Evolutionary conservation across 2,888 invertebrate species (phyloP).

Genomic region (Laothoe populi): DNA sequence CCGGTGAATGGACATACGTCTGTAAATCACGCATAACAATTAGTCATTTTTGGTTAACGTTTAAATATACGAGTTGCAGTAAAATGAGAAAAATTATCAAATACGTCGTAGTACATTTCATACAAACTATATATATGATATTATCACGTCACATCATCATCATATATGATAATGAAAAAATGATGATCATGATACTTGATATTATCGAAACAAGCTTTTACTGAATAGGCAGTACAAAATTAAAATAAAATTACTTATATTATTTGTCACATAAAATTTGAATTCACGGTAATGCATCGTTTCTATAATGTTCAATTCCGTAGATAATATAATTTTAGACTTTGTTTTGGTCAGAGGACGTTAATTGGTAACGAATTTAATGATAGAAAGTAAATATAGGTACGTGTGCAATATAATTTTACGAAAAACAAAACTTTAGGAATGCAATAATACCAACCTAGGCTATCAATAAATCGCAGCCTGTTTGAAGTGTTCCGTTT

Average conservation of each 20-base stretch:
- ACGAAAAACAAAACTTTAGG: slow-evolving; percentile 45
- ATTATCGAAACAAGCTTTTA: too few relatives aligned
- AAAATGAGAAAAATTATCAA: not conserved
- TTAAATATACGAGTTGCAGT: slow-evolving; percentile 35
- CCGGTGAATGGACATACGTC: slow-evolving; percentile 60
- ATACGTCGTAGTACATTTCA: not conserved
- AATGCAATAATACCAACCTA: slow-evolving; percentile 36
- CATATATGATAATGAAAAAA: too few relatives aligned
- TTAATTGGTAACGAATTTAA: not conserved
- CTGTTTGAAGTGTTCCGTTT: not conserved
- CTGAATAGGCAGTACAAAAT: too few relatives aligned
- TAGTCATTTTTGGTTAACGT: slow-evolving; percentile 50
- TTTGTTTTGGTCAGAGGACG: not conserved
- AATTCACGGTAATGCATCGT: too few relatives aligned
- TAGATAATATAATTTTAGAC: not conserved
- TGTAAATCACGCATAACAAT: slow-evolving; percentile 57
- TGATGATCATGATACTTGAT: too few relatives aligned
- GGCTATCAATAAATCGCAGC: slow-evolving; percentile 23
- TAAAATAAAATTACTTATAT: too few relatives aligned
- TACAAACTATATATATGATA: not conserved
- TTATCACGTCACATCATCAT: too few relatives aligned
- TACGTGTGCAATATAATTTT: slow-evolving; percentile 28
- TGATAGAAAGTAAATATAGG: slow-evolving; percentile 40
- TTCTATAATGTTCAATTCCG: not conserved
- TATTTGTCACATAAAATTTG: too few relatives aligned